phyloP scores from a whole-genome alignment of 2,888 invertebrate genomes.

The Melanchra persicariae region DNA sequence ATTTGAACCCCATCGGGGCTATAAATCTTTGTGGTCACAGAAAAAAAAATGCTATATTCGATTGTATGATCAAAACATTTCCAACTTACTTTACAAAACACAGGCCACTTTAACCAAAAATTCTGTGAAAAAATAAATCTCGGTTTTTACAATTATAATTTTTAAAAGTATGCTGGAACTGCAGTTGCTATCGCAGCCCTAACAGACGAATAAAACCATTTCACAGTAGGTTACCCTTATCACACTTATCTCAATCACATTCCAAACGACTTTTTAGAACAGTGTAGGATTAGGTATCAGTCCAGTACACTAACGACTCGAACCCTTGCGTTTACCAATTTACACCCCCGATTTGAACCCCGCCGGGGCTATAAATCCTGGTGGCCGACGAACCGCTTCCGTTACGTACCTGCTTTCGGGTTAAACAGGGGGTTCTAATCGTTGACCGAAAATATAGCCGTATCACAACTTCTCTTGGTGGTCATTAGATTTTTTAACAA shows the following conservation, averaged over 20 bases:
- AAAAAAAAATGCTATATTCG: conserved; percentile 8
- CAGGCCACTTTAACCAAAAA: background rate
- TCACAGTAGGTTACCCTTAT: background rate
- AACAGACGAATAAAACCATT: background rate
- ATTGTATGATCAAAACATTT: conserved; percentile 1
- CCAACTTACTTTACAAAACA: background rate
- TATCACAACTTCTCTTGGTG: conserved; percentile 72
- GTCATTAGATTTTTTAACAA: conserved; percentile 66
- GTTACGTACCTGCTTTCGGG: conserved; percentile 78
- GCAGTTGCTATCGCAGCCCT: background rate
- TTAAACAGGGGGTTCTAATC: conserved; percentile 75
- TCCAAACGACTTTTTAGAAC: conserved; percentile 58
- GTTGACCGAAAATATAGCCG: conserved; percentile 73
- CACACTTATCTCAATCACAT: conserved; percentile 34
- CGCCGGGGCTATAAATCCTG: conserved; percentile 68
- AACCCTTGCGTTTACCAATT: conserved; percentile 75
- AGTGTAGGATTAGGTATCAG: conserved; percentile 48
- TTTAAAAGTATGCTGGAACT: background rate
- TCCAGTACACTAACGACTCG: conserved; percentile 55
- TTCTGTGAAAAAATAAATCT: background rate
- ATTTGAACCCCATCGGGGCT: conserved; percentile 57
- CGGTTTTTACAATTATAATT: background rate
- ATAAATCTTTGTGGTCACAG: conserved; percentile 63
- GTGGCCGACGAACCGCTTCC: conserved; percentile 88
- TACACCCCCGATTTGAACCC: conserved; percentile 72